Conservation (phyloP, 1,140 invertebrate genomes). For the Anastrepha obliqua region DNA sequence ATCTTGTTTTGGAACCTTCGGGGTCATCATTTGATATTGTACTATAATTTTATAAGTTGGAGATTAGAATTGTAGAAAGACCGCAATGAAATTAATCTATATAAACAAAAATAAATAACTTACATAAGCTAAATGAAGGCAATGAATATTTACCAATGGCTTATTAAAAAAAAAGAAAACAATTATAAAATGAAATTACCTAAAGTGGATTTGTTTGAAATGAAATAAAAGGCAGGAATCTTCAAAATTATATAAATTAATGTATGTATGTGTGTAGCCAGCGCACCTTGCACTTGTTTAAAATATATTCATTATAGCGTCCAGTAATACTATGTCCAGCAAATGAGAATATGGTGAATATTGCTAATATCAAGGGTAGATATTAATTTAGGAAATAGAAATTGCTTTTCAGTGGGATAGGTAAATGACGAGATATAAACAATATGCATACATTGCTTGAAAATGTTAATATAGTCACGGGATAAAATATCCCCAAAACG, state of each 20-base stretch:
- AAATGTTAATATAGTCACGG: background rate
- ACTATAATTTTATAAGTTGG: constrained; percentile 9
- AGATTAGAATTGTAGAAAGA: background rate
- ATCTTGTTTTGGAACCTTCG: constrained; percentile 24
- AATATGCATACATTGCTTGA: background rate
- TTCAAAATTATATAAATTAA: background rate
- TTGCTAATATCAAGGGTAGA: background rate
- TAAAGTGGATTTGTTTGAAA: background rate
- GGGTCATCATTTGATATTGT: constrained; percentile 3
- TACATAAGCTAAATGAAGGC: background rate
- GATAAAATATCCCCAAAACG: background rate
- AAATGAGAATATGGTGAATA: background rate
- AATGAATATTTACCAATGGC: background rate
- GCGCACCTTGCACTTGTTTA: constrained; percentile 27
- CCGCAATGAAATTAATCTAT: background rate
- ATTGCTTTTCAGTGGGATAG: background rate
- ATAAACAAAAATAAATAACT: background rate
- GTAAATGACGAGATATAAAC: background rate
- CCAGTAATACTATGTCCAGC: background rate
- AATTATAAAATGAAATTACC: background rate
- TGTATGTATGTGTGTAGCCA: constrained; percentile 9
- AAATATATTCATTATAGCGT: background rate
- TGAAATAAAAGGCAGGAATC: background rate
- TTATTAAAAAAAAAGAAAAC: background rate
- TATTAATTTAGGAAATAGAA: background rate